Percentiles rank a stretch among this genome's conserved stretches.
These are phyloP conservation scores for Globia sparganii DNA, from an alignment of 2,888 invertebrate species.

Conservation along the genomic window DNA sequence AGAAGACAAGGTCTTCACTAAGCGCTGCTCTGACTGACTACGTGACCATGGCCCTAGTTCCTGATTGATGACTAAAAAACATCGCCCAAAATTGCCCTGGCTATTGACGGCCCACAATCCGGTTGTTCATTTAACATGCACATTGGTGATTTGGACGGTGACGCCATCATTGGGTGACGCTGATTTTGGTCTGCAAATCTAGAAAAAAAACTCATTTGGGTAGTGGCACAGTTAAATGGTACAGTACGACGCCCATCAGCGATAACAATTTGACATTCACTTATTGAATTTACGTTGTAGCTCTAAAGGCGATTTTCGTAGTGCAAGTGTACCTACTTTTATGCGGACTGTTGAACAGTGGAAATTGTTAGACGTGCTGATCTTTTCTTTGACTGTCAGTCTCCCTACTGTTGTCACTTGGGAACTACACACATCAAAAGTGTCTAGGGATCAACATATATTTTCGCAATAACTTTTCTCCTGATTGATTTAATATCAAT, in stretches of 20 bases:
- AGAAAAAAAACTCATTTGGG: background rate
- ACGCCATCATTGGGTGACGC: too few species aligned
- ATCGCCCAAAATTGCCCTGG: background rate
- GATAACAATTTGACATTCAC: background rate
- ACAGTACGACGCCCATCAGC: background rate
- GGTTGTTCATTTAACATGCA: background rate
- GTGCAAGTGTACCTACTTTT: background rate
- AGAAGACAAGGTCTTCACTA: background rate
- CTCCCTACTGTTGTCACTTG: background rate
- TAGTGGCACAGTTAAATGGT: background rate
- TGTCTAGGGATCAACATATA: too few species aligned
- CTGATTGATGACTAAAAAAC: background rate
- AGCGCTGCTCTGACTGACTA: background rate
- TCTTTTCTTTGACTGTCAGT: background rate
- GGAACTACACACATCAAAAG: too few species aligned
- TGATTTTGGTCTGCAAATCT: background rate
- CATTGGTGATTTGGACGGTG: slow-evolving; percentile 7
- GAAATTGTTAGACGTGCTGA: background rate
- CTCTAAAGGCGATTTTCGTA: background rate
- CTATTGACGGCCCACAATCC: background rate
- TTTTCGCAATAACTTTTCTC: too few species aligned
- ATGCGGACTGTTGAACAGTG: too few species aligned
- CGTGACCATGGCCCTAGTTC: background rate
- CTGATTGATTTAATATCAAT: too few species aligned
- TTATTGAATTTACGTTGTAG: background rate